These are phyloP conservation scores for Sinocyclocheilus rhinocerous DNA, from an alignment of 2,113 vertebrate genomes.

Conservation along the genomic window DNA sequence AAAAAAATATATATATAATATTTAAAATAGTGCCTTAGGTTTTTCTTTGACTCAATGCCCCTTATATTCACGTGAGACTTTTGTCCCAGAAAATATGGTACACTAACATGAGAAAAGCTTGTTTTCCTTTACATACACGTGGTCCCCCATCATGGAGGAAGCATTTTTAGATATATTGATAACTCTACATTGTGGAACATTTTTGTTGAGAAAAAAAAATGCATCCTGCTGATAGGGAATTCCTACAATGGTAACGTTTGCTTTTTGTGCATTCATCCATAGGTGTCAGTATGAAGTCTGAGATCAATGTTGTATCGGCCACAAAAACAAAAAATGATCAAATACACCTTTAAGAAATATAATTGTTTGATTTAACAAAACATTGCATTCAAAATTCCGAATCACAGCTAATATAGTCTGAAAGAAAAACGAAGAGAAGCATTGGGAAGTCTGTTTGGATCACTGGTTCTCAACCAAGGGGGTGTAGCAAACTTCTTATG, in stretches of 20 bases:
- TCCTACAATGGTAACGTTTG: neutral
- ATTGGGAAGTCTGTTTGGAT: neutral
- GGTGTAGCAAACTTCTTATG: neutral
- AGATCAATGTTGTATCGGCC: neutral
- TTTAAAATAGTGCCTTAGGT: too few species aligned
- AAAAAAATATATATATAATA: too few species aligned
- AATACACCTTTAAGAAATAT: neutral
- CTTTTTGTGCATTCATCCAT: neutral
- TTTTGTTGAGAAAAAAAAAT: neutral
- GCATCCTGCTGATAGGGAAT: neutral
- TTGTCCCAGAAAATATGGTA: neutral
- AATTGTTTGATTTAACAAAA: neutral
- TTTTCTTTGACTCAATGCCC: too few species aligned
- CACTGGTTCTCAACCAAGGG: neutral
- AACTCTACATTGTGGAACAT: neutral
- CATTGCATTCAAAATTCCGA: neutral
- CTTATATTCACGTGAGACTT: neutral
- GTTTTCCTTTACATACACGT: neutral
- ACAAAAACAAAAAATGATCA: neutral
- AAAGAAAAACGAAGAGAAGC: neutral
- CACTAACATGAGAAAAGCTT: neutral
- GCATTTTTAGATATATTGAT: neutral
- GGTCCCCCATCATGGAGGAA: neutral
- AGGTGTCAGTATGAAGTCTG: neutral
- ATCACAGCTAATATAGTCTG: neutral